Conservation (phyloP, 2,113 vertebrate species). For the Alectura lathami region DNA sequence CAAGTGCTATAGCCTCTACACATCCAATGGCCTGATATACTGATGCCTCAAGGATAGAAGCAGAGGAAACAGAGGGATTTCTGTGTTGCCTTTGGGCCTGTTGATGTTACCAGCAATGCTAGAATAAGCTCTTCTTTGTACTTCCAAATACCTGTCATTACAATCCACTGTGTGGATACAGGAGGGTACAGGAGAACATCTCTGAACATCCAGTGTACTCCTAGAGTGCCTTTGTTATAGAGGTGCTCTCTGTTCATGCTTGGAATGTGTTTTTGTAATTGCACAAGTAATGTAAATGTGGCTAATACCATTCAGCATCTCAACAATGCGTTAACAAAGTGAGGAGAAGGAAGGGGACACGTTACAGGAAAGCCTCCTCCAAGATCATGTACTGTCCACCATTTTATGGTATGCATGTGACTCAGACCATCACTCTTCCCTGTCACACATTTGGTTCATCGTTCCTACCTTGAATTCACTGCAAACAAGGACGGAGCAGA, state of each 20-base stretch:
- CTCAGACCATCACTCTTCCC: background rate
- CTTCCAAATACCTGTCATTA: background rate
- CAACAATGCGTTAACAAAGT: background rate
- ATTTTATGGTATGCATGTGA: background rate
- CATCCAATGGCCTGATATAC: background rate
- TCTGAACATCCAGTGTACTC: background rate
- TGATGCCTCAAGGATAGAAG: background rate
- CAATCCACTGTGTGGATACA: background rate
- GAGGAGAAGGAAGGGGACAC: background rate
- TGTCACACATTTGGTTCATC: background rate
- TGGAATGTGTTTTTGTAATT: background rate
- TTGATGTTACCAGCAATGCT: background rate
- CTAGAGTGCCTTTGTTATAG: background rate
- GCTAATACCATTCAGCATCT: background rate
- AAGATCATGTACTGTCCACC: background rate
- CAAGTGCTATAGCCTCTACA: background rate
- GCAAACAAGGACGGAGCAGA: background rate
- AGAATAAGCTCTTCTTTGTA: background rate
- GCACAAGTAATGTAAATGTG: background rate
- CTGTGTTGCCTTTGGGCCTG: background rate
- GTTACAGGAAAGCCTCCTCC: background rate
- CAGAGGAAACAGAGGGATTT: background rate
- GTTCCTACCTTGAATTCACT: background rate
- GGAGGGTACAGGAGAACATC: background rate
- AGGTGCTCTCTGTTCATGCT: background rate